phyloP scores from a whole-genome alignment of 2,888 invertebrate genomes.

The Saturnia japonica region DNA sequence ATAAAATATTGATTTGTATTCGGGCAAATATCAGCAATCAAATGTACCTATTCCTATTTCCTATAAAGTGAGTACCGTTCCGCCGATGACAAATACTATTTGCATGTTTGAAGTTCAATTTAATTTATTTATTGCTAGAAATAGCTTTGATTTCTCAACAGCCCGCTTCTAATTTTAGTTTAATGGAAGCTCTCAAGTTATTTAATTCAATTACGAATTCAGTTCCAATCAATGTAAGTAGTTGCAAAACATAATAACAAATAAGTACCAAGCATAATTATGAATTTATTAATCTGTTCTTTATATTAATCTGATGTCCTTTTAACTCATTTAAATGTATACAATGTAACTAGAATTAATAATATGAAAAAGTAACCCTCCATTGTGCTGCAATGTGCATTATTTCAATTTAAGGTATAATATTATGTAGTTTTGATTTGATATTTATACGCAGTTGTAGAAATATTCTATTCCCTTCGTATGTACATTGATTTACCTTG shows the following conservation, averaged over 20 bases:
- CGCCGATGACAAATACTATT: conserved; percentile 44
- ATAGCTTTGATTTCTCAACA: conserved; percentile 45
- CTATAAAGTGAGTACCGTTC: not conserved
- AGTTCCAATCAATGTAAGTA: not conserved
- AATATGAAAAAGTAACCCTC: not conserved
- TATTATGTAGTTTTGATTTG: not conserved
- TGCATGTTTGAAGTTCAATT: conserved; percentile 51
- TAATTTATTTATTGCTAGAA: conserved; percentile 63
- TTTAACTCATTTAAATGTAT: no score
- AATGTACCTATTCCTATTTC: not conserved
- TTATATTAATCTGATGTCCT: no score
- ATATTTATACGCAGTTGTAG: not conserved
- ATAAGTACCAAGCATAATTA: not conserved
- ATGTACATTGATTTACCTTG: not conserved
- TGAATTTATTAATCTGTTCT: no score
- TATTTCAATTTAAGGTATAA: not conserved
- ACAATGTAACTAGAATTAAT: no score
- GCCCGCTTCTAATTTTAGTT: conserved; percentile 51
- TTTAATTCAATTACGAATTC: not conserved
- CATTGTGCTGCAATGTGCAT: not conserved
- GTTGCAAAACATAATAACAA: no score
- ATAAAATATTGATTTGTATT: no score
- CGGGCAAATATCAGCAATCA: not conserved
- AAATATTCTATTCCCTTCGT: not conserved
- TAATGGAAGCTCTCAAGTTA: conserved; percentile 44